Evolutionary conservation across 30 jellyfish, hydroid and myxozoan genomes (phyloP).

Genomic region (Aurelia aurita): DNA sequence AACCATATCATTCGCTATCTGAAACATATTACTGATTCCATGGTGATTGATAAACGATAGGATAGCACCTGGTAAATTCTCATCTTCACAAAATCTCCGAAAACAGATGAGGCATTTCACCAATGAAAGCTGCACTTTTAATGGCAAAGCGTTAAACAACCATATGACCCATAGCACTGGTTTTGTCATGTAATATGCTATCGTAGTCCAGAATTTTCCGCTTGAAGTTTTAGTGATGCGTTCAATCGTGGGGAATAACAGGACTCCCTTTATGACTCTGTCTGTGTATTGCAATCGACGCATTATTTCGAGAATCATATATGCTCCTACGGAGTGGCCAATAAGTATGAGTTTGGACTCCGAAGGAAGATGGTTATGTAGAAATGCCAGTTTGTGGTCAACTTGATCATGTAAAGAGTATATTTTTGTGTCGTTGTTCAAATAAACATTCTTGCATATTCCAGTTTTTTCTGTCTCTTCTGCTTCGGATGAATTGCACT

Average conservation of each 20-base stretch:
- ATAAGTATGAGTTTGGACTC: slow-evolving; percentile 45
- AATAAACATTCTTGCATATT: background rate
- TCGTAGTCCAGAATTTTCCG: slow-evolving; percentile 74
- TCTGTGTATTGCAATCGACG: slow-evolving; percentile 29
- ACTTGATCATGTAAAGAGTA: slow-evolving; percentile 67
- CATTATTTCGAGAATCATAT: slow-evolving; percentile 48
- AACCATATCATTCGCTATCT: slow-evolving; percentile 62
- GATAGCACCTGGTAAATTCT: slow-evolving; percentile 33
- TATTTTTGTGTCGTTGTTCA: slow-evolving; percentile 2
- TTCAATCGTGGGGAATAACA: slow-evolving; percentile 77
- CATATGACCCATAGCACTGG: slow-evolving; percentile 44
- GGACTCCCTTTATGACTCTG: slow-evolving; percentile 29
- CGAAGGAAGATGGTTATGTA: slow-evolving; percentile 23
- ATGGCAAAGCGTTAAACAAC: slow-evolving; percentile 30
- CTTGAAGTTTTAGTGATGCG: slow-evolving; percentile 56
- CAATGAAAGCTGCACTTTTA: slow-evolving; percentile 2
- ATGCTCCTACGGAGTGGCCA: slow-evolving; percentile 83
- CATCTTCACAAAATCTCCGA: slow-evolving; percentile 37
- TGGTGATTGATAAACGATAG: slow-evolving; percentile 38
- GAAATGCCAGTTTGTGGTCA: slow-evolving; percentile 60
- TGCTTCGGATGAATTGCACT: slow-evolving; percentile 14
- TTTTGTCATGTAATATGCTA: slow-evolving; percentile 34
- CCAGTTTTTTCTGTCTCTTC: background rate
- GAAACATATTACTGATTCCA: slow-evolving; percentile 68
- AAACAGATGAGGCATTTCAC: slow-evolving; percentile 2